Base-by-base conservation (phyloP, 1,140 invertebrate genomes). In the Sitodiplosis mosellana region DNA sequence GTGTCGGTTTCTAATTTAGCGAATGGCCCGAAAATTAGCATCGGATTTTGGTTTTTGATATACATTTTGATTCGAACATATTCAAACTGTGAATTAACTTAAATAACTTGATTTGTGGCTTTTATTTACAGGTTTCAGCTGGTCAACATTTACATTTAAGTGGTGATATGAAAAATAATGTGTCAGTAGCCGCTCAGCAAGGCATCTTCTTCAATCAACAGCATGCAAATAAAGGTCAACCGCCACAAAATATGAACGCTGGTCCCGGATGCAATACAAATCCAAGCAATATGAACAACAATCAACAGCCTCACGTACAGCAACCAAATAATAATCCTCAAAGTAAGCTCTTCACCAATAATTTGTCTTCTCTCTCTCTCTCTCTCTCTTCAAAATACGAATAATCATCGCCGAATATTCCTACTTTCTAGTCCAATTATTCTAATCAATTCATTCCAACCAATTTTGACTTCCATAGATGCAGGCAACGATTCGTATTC, bases 81-180 rank as follows among this genome's bases (percentile, higher is more conserved):
- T 27, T 27, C 10, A 27, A 27, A 10, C 3, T n/a, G n/a, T 27
- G 27, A 10, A 27, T 27, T 33, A 44, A 17, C n/a, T 43, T 17
- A 47, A 10, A n/a, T n/a, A n/a, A n/a, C n/a, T n/a, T n/a, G 27
- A 1, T 14, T 50, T 46, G n/a, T 40, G 12, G 15, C 8, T 40
- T 40, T 46, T 44, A 48, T 46, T 61, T 55, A 3, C 59, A 85
- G 81, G 81, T 86, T 48, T 83, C 81, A 0, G 80, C 81, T 53
- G 81, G 81, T 2, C 81, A 86, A 59, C 81, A 84, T 55, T 74
- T 85, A 68, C 81, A 83, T 56, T 65, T 84, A 33, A 78, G 71
- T 52, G 74, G 77, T 37, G 77, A 81, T 38, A 59, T 80, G 51
- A 78, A 80, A 54, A 61, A 56, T 52, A 75, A 75, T 52, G 79